These are phyloP conservation scores for Pachyrhynchus sulphureomaculatus DNA, from an alignment of 1,140 invertebrate genomes.

Conservation along the genomic window DNA sequence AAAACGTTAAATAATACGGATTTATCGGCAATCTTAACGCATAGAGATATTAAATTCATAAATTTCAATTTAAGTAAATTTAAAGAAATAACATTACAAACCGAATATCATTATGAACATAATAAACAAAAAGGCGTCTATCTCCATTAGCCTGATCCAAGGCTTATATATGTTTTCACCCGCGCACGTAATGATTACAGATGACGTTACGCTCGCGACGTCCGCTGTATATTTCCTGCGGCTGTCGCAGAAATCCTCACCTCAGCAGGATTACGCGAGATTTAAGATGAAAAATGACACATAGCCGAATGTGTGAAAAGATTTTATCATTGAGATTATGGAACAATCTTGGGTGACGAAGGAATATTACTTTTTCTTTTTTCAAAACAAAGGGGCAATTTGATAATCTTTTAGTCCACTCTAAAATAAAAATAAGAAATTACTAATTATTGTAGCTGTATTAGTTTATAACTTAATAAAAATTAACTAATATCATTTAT, in stretches of 20 bases:
- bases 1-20: no score
- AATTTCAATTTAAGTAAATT: no score
- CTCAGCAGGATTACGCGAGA: slow-evolving; percentile 22
- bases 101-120: not conserved
- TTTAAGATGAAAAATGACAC: slow-evolving; percentile 27
- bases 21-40: no score
- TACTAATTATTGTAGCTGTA: no score
- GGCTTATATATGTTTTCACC: slow-evolving; percentile 3
- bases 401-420: no score
- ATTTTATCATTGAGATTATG: slow-evolving; percentile 11
- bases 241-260: slow-evolving; percentile 19
- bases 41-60: no score
- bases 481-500: no score
- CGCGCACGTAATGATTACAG: slow-evolving; percentile 21
- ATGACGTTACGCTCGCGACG: slow-evolving; percentile 16
- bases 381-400: no score
- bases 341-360: not conserved
- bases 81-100: no score
- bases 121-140: slow-evolving; percentile 2
- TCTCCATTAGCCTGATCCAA: slow-evolving; percentile 11
- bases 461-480: no score
- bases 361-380: no score
- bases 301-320: slow-evolving; percentile 5
- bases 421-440: no score
- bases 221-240: slow-evolving; percentile 18